Evolutionary conservation across 2,797 vertebrate genomes (phyloP), one percentile per base, ranked within the genome.

Genomic region (Mormyrops boulengeri): DNA sequence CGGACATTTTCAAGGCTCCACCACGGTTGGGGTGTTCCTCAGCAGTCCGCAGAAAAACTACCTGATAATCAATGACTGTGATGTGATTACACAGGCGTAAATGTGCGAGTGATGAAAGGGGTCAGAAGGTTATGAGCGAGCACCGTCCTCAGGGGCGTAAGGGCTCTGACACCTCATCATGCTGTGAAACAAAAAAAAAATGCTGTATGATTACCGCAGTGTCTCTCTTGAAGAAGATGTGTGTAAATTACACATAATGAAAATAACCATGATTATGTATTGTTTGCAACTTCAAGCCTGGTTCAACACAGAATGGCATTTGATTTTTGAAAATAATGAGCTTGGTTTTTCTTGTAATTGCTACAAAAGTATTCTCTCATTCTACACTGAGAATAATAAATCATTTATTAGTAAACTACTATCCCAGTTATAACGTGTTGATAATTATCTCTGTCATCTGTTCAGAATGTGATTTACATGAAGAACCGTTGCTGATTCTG

Each of bases 251-350:
- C 50, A 38, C 26, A 41, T 53, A 55, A 87, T 55, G 50, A 87
- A 57, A 34, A 34, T 34, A 85, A 50, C 41, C 47, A n/a, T 85
- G 82, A 85, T 85, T 47, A 85, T 85, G 82, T 12, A 85, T 85
- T 85, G 82, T 85, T 47, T 50, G 82, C 44, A 26, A 50, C 47
- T 85, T 85, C 12, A 14, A 57, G 85, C 12, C 52, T 55, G 52
- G 52, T 87, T 87, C 52, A 38, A 87, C 52, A 57, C 53, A 87
- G 17, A 38, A 87, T 55, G 85, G 26, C 30, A 55, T 26, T 26
- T 87, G 52, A 87, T 55, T 57, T 57, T 19, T 26, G 22, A 49
- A 86, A 52, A 86, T 86, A 86, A 86, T 86, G 85, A 86, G 85
- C 22, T 52, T 55, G 12, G 22, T 86, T 53, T 57, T 30, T 26